Conservation (phyloP, 53 echinoderm and acorn worm genomes). For the Holothuria scabra region DNA sequence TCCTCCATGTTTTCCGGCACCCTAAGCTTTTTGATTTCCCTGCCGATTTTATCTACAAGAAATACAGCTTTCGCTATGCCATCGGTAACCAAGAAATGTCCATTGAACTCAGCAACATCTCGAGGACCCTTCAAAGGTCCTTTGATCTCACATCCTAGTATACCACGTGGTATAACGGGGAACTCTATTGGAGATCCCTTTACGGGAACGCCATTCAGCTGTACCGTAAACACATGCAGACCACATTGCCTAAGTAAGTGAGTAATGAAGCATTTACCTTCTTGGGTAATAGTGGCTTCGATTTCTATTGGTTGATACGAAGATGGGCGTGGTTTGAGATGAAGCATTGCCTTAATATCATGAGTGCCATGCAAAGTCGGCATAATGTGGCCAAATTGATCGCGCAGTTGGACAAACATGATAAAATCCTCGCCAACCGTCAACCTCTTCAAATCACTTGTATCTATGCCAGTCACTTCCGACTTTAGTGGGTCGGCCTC, state of each 20-base stretch:
- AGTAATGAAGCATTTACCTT: neutral
- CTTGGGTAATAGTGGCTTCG: neutral
- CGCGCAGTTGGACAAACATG: neutral
- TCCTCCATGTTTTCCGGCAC: neutral
- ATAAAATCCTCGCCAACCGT: neutral
- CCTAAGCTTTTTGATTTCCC: neutral
- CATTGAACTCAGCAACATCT: neutral
- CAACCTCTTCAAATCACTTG: too few relatives aligned
- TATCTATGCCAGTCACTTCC: too few relatives aligned
- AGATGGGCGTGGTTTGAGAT: neutral
- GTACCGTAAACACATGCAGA: neutral
- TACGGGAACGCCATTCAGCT: neutral
- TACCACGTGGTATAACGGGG: neutral
- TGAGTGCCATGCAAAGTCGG: neutral
- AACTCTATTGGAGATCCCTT: neutral
- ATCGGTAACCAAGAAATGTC: neutral
- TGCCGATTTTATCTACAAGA: neutral
- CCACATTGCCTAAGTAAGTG: neutral
- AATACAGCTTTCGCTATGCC: slow-evolving; percentile 1
- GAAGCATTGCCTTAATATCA: neutral
- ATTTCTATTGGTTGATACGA: neutral
- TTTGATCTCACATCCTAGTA: neutral
- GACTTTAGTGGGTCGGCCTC: too few relatives aligned
- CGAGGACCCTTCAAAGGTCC: neutral
- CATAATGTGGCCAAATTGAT: neutral